Evolutionary conservation across 2,888 invertebrate genomes (phyloP).

Genomic region (Leptopilina drosophilae): DNA sequence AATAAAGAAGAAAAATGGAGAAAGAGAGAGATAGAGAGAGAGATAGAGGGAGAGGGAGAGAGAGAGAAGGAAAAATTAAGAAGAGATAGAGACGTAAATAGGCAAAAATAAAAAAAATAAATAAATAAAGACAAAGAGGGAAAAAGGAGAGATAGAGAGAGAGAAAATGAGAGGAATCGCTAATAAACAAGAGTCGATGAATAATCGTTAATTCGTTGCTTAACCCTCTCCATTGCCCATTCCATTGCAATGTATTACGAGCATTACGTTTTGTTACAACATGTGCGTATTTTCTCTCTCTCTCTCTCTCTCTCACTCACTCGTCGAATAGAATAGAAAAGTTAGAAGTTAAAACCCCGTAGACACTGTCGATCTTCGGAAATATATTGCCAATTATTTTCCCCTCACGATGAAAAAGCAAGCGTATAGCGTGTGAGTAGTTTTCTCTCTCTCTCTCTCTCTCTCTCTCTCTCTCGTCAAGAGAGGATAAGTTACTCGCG

Average conservation of each 20-base stretch:
- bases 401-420: slow-evolving; percentile 26
- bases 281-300: slow-evolving; percentile 16
- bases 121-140: too few species aligned
- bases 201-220: slow-evolving; percentile 40
- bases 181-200: slow-evolving; percentile 36
- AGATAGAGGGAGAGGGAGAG: too few species aligned
- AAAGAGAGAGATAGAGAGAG: too few species aligned
- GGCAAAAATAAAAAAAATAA: too few species aligned
- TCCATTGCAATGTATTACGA: slow-evolving; percentile 19
- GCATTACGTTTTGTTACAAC: slow-evolving; percentile 31
- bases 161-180: slow-evolving; percentile 24
- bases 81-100: too few species aligned
- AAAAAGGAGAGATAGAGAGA: too few species aligned
- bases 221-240: slow-evolving; percentile 13
- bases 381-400: slow-evolving; percentile 41
- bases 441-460: not conserved
- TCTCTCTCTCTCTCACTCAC: slow-evolving; percentile 34
- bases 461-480: not conserved
- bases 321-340: slow-evolving; percentile 14
- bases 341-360: slow-evolving; percentile 18
- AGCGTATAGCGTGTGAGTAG: slow-evolving; percentile 22
- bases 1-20: too few species aligned
- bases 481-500: slow-evolving; percentile 38
- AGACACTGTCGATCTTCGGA: slow-evolving; percentile 36
- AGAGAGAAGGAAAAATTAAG: too few species aligned